phyloP scores from a whole-genome alignment of 2,888 invertebrate species.

The Nomada flava region DNA sequence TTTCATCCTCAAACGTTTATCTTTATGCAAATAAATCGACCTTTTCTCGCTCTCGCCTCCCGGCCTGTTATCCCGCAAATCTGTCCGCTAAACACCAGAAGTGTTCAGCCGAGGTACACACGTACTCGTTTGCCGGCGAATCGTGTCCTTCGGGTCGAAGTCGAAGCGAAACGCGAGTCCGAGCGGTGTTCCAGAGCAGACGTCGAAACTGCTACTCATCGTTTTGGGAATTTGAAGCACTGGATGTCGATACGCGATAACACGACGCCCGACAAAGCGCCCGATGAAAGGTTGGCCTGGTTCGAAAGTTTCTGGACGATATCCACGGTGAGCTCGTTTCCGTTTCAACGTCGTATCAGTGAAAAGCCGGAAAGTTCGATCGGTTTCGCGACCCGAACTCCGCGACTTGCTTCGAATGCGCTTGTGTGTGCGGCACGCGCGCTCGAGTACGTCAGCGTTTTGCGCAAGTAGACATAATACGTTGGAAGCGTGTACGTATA shows the following conservation, averaged over 20 bases:
- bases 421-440: too few relatives aligned
- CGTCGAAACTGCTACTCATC: constrained; percentile 3
- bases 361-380: constrained; percentile 42
- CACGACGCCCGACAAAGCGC: constrained; percentile 9
- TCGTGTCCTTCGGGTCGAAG: constrained; percentile 3
- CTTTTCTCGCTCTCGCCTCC: not conserved
- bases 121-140: not conserved
- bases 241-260: constrained; percentile 20
- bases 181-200: not conserved
- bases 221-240: constrained; percentile 23
- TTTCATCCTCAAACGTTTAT: constrained; percentile 30
- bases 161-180: not conserved
- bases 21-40: constrained; percentile 46
- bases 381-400: constrained; percentile 5
- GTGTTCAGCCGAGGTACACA: not conserved
- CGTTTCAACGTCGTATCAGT: constrained; percentile 33
- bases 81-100: not conserved
- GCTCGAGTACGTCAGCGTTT: not conserved
- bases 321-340: constrained; percentile 27
- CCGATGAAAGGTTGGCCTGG: constrained; percentile 28
- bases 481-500: too few relatives aligned
- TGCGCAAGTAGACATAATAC: not conserved
- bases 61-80: not conserved
- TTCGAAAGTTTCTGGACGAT: constrained; percentile 43
- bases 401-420: not conserved